phyloP scores from a whole-genome alignment of 2,113 vertebrate genomes.

The Xerus inauris region DNA sequence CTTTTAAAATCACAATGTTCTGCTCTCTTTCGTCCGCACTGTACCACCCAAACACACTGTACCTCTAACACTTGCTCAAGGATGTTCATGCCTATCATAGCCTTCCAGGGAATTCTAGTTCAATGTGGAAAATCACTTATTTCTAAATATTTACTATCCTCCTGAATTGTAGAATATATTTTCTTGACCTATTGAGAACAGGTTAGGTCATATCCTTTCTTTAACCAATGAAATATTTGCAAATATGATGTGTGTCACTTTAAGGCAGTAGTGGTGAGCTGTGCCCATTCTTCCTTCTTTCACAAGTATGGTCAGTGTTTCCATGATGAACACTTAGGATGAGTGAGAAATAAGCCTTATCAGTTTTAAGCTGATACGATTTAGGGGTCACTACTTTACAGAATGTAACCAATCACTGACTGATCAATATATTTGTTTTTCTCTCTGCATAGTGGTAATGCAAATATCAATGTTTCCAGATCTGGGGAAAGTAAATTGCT shows the following conservation, averaged over 20 bases:
- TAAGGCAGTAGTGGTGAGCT: neutral
- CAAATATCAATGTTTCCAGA: neutral
- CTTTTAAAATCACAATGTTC: too few relatives aligned
- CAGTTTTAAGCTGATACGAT: neutral
- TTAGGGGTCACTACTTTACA: neutral
- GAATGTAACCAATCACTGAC: neutral
- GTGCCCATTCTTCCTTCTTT: neutral
- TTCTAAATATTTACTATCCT: neutral
- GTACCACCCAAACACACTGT: neutral
- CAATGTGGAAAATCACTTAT: neutral
- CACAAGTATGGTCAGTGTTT: neutral
- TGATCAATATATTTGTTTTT: neutral
- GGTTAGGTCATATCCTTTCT: neutral
- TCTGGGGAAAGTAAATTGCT: neutral
- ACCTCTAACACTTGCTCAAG: neutral
- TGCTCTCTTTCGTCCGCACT: neutral
- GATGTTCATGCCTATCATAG: neutral
- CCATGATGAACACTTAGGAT: neutral
- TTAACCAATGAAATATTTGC: neutral
- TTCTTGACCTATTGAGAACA: neutral
- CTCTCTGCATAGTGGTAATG: neutral
- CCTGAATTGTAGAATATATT: neutral
- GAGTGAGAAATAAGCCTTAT: neutral
- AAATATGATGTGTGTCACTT: neutral
- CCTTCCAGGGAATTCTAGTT: neutral